phyloP scores from a whole-genome alignment of 2,113 vertebrate species.

The Daubentonia madagascariensis region DNA sequence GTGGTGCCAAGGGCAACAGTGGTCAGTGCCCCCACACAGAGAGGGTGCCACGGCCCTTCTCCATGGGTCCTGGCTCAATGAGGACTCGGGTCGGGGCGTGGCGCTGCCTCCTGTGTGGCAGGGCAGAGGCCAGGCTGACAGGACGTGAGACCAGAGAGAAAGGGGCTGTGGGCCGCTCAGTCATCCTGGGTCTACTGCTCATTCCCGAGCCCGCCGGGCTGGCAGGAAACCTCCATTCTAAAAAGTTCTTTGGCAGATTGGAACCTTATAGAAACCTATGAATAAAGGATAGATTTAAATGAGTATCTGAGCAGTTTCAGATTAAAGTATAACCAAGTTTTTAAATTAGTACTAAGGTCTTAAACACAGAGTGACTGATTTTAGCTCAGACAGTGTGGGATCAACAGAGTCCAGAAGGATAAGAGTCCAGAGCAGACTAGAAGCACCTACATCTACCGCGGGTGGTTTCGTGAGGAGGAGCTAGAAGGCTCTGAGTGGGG shows the following conservation, averaged over 20 bases:
- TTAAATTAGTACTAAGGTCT: background rate
- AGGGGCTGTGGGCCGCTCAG: background rate
- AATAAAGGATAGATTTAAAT: background rate
- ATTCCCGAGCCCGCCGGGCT: background rate
- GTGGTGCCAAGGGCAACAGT: background rate
- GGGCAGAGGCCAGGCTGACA: accelerated
- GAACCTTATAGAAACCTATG: background rate
- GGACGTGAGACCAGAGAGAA: accelerated
- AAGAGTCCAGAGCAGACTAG: background rate
- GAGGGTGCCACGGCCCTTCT: accelerated
- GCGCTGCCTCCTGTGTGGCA: accelerated
- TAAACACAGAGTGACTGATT: background rate
- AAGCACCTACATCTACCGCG: accelerated
- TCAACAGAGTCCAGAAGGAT: background rate
- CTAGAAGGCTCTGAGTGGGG: accelerated
- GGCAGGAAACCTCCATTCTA: background rate
- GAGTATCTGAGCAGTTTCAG: background rate
- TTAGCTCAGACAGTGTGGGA: accelerated
- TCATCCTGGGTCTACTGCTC: too few species aligned
- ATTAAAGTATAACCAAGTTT: background rate
- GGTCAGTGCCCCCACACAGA: accelerated
- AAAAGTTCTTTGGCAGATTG: background rate
- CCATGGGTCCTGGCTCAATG: accelerated
- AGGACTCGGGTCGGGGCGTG: accelerated
- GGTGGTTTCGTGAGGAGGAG: accelerated